Evolutionary conservation across 2,888 invertebrate genomes (phyloP), one percentile per base, ranked within the genome.

Genomic region (Sinohyriopsis cumingii): DNA sequence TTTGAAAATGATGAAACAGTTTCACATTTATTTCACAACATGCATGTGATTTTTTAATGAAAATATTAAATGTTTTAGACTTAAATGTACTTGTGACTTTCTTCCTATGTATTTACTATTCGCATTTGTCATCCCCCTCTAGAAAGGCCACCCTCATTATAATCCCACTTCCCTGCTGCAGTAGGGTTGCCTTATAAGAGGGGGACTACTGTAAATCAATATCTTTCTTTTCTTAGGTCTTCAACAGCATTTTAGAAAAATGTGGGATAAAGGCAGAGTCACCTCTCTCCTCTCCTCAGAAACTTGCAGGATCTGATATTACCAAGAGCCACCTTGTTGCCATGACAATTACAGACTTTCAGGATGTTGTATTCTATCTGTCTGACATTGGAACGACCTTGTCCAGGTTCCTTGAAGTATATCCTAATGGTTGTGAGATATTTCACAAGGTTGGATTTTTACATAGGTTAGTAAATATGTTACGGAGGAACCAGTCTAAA

Each of bases 311-410:
- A 18, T 59, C 59, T 22, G 68, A 59, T 5, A 65, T 54, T 55
- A 71, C 63, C 7, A 69, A 67, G 25, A 25, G 70, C 9, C 57
- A 69, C 20, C 81, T 89, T 55, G 76, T 78, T 56, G 64, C 82
- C 60, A 82, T 88, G 69, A 82, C 87, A 70, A 81, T 83, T 19
- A 60, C 69, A 28, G 84, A 86, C 20, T 84, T 94, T n/a, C 92
- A 92, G 75, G 95, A 95, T 86, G 87, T 95, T 55, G 91, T 94
- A 0, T 86, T 94, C 59, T 94, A 94, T 82, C 87, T 94, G 56
- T 86, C 94, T 68, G 95, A 96, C 85, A 93, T 93, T 20, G 92
- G 93, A 0, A 92, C 93, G 83, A 94, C 94, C 0, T 83, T 95
- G 63, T 92, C 92, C 83, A 90, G 93, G 79, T 93, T 95, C 71